Evolutionary conservation across 2,113 vertebrate genomes (phyloP).

Genomic region (zebrafish (Danio rerio)): GRCz12tu NC_133197.1:25667001-25667500

Average conservation of each 20-base stretch:
- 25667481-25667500: background rate
- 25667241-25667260: background rate
- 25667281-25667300: background rate
- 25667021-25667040: background rate
- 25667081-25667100: conserved; percentile 26
- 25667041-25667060: conserved; percentile 5
- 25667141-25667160: conserved; percentile 22
- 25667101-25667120: conserved; percentile 34
- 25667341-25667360: conserved; percentile 21
- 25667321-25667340: conserved; percentile 1
- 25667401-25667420: background rate
- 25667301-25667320: conserved; percentile 1
- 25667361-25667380: conserved; percentile 41
- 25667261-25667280: background rate
- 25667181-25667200: conserved; percentile 18
- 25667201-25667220: conserved; percentile 18
- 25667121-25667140: conserved; percentile 8
- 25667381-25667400: conserved; percentile 26
- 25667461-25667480: background rate
- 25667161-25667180: conserved; percentile 41
- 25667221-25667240: conserved; percentile 5
- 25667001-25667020: conserved; percentile 28
- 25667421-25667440: background rate
- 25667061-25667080: conserved; percentile 21
- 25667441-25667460: background rate